Percentiles rank a stretch among this genome's conserved stretches.
phyloP scores from a whole-genome alignment of 2,888 invertebrate species.

The Drosophila cognata region DNA sequence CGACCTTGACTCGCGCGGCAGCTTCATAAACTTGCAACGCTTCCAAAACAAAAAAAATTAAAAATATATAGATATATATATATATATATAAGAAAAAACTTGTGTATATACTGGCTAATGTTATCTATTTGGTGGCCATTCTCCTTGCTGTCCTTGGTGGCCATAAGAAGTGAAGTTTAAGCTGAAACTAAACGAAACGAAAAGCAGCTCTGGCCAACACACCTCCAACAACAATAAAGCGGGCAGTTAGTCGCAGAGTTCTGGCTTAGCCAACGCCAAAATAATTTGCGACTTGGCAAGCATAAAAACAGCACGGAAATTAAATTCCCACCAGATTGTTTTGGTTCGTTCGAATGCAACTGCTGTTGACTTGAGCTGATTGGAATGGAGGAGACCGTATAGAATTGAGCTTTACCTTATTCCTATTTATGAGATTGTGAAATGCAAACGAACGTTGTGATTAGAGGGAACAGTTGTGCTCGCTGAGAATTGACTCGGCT shows the following conservation, averaged over 20 bases:
- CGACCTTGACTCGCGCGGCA: slow-evolving; percentile 36
- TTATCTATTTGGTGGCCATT: slow-evolving; percentile 52
- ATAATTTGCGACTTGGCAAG: slow-evolving; percentile 53
- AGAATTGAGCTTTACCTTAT: slow-evolving; percentile 59
- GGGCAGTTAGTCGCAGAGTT: slow-evolving; percentile 9
- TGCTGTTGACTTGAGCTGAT: slow-evolving; percentile 47
- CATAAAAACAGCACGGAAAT: slow-evolving; percentile 49
- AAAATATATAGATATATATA: neutral
- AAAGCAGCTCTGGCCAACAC: slow-evolving; percentile 35
- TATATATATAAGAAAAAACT: neutral
- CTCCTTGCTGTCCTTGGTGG: slow-evolving; percentile 12
- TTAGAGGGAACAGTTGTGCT: slow-evolving; percentile 37
- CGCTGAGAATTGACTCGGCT: slow-evolving; percentile 35
- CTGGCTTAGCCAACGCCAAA: slow-evolving; percentile 48
- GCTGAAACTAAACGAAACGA: slow-evolving; percentile 53
- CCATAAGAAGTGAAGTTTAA: slow-evolving; percentile 65
- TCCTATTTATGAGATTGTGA: slow-evolving; percentile 72
- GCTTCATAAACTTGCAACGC: slow-evolving; percentile 53
- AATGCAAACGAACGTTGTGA: slow-evolving; percentile 65
- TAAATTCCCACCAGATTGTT: slow-evolving; percentile 56
- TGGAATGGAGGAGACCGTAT: slow-evolving; percentile 44
- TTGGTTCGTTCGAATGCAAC: slow-evolving; percentile 40
- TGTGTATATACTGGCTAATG: slow-evolving; percentile 39
- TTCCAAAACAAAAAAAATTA: slow-evolving; percentile 9
- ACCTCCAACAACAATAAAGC: slow-evolving; percentile 31